Evolutionary conservation across 2,113 vertebrate genomes (phyloP), one percentile per base, ranked within the genome.

Genomic region (Neotragus pygmaeus): DNA sequence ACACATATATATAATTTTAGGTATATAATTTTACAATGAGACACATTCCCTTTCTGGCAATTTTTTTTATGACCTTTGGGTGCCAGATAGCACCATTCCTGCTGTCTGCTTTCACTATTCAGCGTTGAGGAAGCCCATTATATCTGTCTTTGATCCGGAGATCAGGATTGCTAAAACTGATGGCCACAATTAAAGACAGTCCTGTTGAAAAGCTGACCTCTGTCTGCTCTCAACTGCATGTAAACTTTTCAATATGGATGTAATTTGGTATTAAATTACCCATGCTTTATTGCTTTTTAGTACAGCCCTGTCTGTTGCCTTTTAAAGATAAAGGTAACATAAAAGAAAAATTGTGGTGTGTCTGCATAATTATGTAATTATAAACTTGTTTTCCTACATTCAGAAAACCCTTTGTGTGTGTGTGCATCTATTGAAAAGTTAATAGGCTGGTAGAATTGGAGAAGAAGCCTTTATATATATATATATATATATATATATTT

Each of bases 191-290:
- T 99, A 99, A 99, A 99, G 99, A 98, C 99, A 99, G 98, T 98
- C 98, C 98, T 93, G 96, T 98, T 99, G 98, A 99, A 99, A 99
- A 98, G 98, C 99, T 99, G 99, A 99, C 98, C 99, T 99, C 99
- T 99, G 98, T 95, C 98, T 99, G 99, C 99, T 99, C 98, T 99
- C 98, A 98, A 98, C 98, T 99, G 98, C 99, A 99, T 99, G 99
- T 99, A 99, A 99, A 99, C 99, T 99, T 99, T 99, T 99, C 99
- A 98, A 99, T 99, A 99, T 99, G 99, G 99, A 99, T 99, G 99
- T 99, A 99, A 99, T 99, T 99, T 99, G 95, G 98, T 99, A 99
- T 99, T 99, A 99, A 99, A 99, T 99, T 99, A 99, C 99, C 99
- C 99, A 78, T 99, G 99, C 99, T 99, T 99, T 99, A 99, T 99